Percentiles rank a stretch among this genome's conserved stretches.
phyloP scores from a whole-genome alignment of 2,888 invertebrate genomes.

The Electrophaes corylata region DNA sequence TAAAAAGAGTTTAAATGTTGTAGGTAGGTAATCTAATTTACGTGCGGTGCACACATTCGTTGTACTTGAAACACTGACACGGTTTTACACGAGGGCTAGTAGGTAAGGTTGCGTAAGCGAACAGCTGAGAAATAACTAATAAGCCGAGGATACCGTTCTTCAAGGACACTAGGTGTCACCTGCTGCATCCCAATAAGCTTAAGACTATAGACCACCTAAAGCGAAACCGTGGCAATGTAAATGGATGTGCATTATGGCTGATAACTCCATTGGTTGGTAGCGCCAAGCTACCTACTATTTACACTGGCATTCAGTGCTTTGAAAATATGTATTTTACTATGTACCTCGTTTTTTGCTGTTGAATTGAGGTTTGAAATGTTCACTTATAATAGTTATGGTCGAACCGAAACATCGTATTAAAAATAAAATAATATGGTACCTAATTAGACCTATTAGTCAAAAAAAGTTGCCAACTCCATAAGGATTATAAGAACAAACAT shows the following conservation, averaged over 20 bases:
- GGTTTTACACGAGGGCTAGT: slow-evolving; percentile 70
- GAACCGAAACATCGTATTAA: no score
- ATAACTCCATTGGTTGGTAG: no score
- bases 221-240: slow-evolving; percentile 11
- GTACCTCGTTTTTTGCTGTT: no score
- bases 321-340: no score
- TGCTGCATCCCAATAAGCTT: slow-evolving; percentile 63
- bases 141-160: slow-evolving; percentile 63
- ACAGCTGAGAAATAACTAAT: slow-evolving; percentile 76
- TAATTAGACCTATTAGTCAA: no score
- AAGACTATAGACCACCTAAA: slow-evolving; percentile 23
- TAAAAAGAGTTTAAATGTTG: slow-evolving; percentile 29
- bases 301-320: no score
- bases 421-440: no score
- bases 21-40: slow-evolving; percentile 38
- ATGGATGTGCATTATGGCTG: background rate
- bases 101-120: slow-evolving; percentile 62
- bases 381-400: no score
- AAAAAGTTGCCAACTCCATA: no score
- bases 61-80: slow-evolving; percentile 82
- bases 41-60: slow-evolving; percentile 46
- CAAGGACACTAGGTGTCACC: slow-evolving; percentile 63
- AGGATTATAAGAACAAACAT: no score
- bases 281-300: no score
- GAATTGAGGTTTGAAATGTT: no score